phyloP scores from a whole-genome alignment of 2,888 invertebrate species.

The Nebria brevicollis region DNA sequence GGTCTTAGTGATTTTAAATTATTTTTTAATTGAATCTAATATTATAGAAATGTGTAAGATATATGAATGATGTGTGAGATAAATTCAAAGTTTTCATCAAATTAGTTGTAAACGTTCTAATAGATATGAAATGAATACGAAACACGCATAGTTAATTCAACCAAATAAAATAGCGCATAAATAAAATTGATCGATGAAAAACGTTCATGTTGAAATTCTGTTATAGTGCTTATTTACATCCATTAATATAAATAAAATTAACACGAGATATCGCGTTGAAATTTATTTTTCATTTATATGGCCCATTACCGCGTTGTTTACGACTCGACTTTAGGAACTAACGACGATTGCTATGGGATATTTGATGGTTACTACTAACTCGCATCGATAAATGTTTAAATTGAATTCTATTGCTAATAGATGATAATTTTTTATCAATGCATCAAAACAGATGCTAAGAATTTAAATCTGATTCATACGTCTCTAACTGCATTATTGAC shows the following conservation, averaged over 20 bases:
- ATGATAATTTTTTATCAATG: not conserved
- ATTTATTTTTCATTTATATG: conserved; percentile 27
- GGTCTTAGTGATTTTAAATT: too few species aligned
- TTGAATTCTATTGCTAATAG: not conserved
- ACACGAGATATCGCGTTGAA: conserved; percentile 20
- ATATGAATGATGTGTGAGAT: not conserved
- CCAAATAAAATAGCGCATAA: not conserved
- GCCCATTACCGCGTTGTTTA: conserved; percentile 10
- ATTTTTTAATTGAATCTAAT: too few species aligned
- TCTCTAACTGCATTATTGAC: too few species aligned
- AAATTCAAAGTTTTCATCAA: not conserved
- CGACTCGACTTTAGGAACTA: conserved; percentile 8
- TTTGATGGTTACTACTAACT: not conserved
- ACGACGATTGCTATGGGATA: not conserved
- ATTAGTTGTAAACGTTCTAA: not conserved
- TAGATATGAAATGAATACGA: not conserved
- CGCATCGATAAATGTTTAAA: not conserved
- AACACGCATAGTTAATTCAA: not conserved
- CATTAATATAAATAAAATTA: conserved; percentile 26
- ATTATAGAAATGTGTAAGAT: not conserved
- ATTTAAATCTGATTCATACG: not conserved
- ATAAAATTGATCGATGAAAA: not conserved
- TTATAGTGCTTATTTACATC: conserved; percentile 17
- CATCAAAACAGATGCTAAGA: not conserved
- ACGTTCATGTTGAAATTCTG: conserved; percentile 25